phyloP scores from a whole-genome alignment of 2,888 invertebrate genomes.

The Nymphalis urticae region DNA sequence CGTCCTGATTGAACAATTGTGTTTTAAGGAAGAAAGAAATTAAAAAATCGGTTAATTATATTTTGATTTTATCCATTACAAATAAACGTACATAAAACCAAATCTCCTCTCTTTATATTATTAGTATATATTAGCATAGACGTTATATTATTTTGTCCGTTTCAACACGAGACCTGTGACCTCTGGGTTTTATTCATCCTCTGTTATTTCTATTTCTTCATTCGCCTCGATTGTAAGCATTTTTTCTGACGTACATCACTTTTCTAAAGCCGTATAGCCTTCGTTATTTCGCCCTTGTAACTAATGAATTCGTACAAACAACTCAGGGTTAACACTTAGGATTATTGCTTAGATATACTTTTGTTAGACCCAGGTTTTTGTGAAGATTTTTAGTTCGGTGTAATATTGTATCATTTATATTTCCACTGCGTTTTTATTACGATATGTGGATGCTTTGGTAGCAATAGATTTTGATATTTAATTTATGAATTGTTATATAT shows the following conservation, averaged over 20 bases:
- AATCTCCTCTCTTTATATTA: no score
- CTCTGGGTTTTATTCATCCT: background rate
- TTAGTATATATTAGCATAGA: no score
- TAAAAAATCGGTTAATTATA: no score
- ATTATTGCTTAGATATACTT: background rate
- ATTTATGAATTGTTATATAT: no score
- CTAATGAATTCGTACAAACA: conserved; percentile 15
- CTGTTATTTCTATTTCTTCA: background rate
- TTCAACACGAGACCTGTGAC: background rate
- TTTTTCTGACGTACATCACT: background rate
- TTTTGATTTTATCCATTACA: no score
- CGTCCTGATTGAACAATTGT: no score
- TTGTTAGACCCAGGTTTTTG: background rate
- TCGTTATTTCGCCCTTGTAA: conserved; percentile 23
- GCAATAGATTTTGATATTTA: no score
- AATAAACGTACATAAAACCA: no score
- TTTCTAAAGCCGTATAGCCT: conserved; percentile 8
- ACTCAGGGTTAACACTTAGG: background rate
- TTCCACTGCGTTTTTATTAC: background rate
- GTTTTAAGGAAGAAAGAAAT: no score
- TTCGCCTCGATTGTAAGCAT: background rate
- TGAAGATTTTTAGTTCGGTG: conserved; percentile 4
- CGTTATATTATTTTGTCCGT: no score
- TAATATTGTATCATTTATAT: background rate
- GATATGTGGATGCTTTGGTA: background rate